A percentile compares a stretch with the other conserved stretches of the same genome.
Evolutionary conservation across 2,113 vertebrate species (phyloP).

Genomic region (Salvelinus sp.): DNA sequence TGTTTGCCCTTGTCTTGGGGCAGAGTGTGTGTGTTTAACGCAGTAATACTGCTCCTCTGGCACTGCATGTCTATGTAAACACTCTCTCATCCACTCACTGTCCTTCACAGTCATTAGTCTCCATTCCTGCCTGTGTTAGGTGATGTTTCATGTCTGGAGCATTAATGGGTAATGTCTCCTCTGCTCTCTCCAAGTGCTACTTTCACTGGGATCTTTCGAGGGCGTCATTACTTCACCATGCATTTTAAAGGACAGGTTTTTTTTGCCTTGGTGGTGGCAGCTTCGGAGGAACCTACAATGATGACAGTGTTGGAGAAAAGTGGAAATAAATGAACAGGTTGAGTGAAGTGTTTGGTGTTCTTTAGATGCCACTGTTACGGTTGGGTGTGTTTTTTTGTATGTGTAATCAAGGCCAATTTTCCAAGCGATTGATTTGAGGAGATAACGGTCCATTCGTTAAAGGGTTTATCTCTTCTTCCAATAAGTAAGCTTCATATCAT

Average conservation of each 20-base stretch:
- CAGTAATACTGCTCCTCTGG: no score
- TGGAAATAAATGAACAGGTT: not conserved
- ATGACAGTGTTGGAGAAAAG: not conserved
- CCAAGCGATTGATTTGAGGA: slow-evolving; percentile 1
- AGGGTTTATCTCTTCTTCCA: not conserved
- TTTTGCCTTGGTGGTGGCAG: slow-evolving; percentile 9
- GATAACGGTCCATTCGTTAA: slow-evolving; percentile 5
- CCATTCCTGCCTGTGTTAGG: slow-evolving; percentile 40
- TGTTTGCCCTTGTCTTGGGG: no score
- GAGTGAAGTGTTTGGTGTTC: not conserved
- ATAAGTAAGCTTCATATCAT: slow-evolving; percentile 6
- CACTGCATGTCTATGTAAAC: no score
- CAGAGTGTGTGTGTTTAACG: no score
- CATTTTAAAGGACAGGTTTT: slow-evolving; percentile 16
- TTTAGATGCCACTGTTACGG: not conserved
- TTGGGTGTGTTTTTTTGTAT: not conserved
- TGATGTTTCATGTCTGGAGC: slow-evolving; percentile 47
- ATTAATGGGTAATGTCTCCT: slow-evolving; percentile 43
- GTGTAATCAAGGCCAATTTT: slow-evolving; percentile 1
- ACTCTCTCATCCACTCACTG: no score
- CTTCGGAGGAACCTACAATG: not conserved
- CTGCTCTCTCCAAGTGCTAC: slow-evolving; percentile 50
- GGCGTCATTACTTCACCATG: slow-evolving; percentile 52
- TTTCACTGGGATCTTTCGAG: slow-evolving; percentile 56
- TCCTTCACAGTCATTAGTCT: no score